Evolutionary conservation across 2,888 invertebrate genomes (phyloP), one percentile per base, ranked within the genome.

Genomic region (Drosophila fungiperda): DNA sequence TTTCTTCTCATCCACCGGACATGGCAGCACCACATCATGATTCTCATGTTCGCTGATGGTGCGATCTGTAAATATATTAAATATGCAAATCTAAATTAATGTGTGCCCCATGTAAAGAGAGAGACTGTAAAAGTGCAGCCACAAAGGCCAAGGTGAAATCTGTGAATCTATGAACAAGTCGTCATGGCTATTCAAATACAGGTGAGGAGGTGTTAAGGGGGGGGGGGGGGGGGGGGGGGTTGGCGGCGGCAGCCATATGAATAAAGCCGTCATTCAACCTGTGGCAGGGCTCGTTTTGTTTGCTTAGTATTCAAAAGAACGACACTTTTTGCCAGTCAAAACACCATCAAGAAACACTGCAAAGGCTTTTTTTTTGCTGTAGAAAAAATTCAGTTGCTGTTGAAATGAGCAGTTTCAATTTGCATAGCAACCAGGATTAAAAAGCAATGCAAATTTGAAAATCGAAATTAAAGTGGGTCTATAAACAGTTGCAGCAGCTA

Each of bases 1-100:
- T 82, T 95, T 94, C 40, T 94, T 93, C 76, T 94, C 94, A 92
- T 96, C 95, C 78, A 96, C 95, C 61, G 95, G 94, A 92, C 96
- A 96, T 6, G 95, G 95, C 78, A 96, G 93, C 73, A 94, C 94
- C 69, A 95, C 95, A 76, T 95, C 89, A 74, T 92, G 91, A 73
- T 93, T 93, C 83, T 92, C 92, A 82, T 91, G 91, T 72, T 92
- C 91, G 72, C 91, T 92, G 62, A 93, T 90, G 62, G 84, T 87
- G 83, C 91, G 86, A 91, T 92, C 93, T 93, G 82, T 1, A 91
- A 89, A 55, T 29, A n/a, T 68, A 80, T 76, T 65, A 62, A 77
- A 62, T 50, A 68, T 63, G 62, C n/a, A 49, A 55, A 72, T 59
- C 53, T 17, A 52, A 58, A 71, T 49, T 58, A 55, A 55, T 29